A percentile compares a stretch with the other conserved stretches of the same genome.
phyloP scores from a whole-genome alignment of 1,140 invertebrate genomes.

The Stegodyphus mimosarum region DNA sequence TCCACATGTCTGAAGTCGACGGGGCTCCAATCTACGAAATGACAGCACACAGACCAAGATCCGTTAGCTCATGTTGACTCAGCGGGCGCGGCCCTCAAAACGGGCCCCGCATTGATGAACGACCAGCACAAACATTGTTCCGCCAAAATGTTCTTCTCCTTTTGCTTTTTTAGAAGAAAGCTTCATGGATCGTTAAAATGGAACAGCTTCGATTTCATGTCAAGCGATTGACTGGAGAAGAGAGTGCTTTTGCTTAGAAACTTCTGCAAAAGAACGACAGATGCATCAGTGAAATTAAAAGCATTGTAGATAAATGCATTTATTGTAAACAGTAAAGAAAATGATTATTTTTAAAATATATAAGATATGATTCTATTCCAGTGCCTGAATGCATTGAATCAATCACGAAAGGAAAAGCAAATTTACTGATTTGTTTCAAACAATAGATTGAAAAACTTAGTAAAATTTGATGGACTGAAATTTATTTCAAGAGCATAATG shows the following conservation, averaged over 20 bases:
- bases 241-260: neutral
- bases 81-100: conserved; percentile 36
- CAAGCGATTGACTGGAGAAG: neutral
- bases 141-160: conserved; percentile 13
- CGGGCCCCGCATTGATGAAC: conserved; percentile 31
- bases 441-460: no score
- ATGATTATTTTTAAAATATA: no score
- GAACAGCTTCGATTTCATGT: conserved; percentile 25
- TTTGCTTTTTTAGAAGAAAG: conserved; percentile 15
- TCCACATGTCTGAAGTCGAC: conserved; percentile 24
- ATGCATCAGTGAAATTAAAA: no score
- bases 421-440: no score
- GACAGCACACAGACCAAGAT: conserved; percentile 37
- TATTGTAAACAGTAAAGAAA: no score
- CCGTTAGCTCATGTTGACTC: conserved; percentile 36
- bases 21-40: conserved; percentile 49
- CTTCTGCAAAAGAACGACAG: neutral
- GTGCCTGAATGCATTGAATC: no score
- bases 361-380: no score
- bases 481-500: no score
- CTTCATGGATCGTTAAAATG: neutral
- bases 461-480: no score
- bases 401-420: no score
- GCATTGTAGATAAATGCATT: no score
- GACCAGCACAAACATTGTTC: conserved; percentile 44